These are phyloP conservation scores for Musca vetustissima DNA, from an alignment of 1,140 invertebrate genomes.

Conservation along the genomic window DNA sequence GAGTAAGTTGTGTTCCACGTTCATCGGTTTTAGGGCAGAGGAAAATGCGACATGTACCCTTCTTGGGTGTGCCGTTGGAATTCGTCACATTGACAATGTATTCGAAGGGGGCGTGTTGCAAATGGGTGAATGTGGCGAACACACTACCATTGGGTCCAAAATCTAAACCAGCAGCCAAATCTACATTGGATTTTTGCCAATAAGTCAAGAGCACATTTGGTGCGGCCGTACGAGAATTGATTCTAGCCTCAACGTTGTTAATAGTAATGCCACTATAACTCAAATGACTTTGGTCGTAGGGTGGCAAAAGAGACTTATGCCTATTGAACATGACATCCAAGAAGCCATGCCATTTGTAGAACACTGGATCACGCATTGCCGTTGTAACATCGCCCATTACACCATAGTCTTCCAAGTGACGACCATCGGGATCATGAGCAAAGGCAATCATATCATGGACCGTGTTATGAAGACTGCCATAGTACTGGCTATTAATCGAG, in stretches of 20 bases:
- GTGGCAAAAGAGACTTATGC: slow-evolving; percentile 63
- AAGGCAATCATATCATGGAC: slow-evolving; percentile 65
- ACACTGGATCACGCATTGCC: slow-evolving; percentile 70
- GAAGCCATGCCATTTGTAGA: slow-evolving; percentile 71
- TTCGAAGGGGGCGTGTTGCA: slow-evolving; percentile 65
- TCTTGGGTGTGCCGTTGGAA: slow-evolving; percentile 30
- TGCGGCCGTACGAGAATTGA: slow-evolving; percentile 41
- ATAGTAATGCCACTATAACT: slow-evolving; percentile 54
- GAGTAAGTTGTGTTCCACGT: slow-evolving; percentile 55
- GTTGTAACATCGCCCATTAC: slow-evolving; percentile 68
- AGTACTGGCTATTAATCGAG: slow-evolving; percentile 62
- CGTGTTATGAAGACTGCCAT: slow-evolving; percentile 67
- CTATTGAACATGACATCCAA: slow-evolving; percentile 67
- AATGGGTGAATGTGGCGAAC: slow-evolving; percentile 64
- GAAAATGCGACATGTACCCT: slow-evolving; percentile 64
- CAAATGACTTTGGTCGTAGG: slow-evolving; percentile 59
- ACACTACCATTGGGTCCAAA: slow-evolving; percentile 59
- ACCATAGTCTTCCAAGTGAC: slow-evolving; percentile 63
- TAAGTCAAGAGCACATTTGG: slow-evolving; percentile 59
- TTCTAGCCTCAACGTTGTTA: slow-evolving; percentile 49
- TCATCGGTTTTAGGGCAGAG: slow-evolving; percentile 63
- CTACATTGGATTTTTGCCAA: slow-evolving; percentile 66
- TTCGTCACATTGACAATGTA: slow-evolving; percentile 60
- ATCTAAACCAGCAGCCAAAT: slow-evolving; percentile 64
- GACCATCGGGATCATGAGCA: slow-evolving; percentile 66